These are phyloP conservation scores for Turdus rufiventris DNA, from an alignment of 2,113 vertebrate genomes.

Conservation along the genomic window DNA sequence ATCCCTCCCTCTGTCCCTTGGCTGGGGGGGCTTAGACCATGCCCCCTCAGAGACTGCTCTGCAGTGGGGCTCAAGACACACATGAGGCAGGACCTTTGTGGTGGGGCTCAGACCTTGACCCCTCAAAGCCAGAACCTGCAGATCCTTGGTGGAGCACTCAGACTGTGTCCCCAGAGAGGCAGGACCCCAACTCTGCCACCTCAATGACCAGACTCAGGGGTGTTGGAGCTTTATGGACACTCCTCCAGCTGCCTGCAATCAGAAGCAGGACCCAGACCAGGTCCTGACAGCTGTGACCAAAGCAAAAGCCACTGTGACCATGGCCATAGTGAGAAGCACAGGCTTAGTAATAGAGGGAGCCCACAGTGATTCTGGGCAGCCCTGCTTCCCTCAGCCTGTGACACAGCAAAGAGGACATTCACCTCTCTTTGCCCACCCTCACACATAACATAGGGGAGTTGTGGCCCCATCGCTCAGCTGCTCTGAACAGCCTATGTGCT, in stretches of 20 bases:
- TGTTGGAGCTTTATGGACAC: not conserved
- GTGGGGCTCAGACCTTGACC: not conserved
- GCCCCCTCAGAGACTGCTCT: not conserved
- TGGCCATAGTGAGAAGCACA: accelerated
- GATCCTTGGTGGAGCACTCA: not conserved
- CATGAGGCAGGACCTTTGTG: accelerated
- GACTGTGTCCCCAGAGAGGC: too few relatives aligned
- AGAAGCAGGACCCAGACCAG: not conserved
- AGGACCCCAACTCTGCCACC: not conserved
- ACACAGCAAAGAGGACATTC: accelerated
- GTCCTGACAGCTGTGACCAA: accelerated
- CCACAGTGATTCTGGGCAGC: not conserved
- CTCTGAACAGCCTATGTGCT: not conserved
- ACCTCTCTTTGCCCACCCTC: accelerated
- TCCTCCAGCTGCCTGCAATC: accelerated
- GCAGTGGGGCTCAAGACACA: not conserved
- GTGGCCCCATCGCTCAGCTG: accelerated
- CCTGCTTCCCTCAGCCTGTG: not conserved
- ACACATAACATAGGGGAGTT: accelerated
- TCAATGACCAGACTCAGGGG: not conserved
- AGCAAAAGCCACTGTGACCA: not conserved
- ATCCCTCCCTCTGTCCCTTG: not conserved
- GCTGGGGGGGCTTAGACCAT: not conserved
- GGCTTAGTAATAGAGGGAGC: not conserved
- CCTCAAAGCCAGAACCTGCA: not conserved